Evolutionary conservation across 2,113 vertebrate genomes (phyloP).

Genomic region (Tragulus kanchil): DNA sequence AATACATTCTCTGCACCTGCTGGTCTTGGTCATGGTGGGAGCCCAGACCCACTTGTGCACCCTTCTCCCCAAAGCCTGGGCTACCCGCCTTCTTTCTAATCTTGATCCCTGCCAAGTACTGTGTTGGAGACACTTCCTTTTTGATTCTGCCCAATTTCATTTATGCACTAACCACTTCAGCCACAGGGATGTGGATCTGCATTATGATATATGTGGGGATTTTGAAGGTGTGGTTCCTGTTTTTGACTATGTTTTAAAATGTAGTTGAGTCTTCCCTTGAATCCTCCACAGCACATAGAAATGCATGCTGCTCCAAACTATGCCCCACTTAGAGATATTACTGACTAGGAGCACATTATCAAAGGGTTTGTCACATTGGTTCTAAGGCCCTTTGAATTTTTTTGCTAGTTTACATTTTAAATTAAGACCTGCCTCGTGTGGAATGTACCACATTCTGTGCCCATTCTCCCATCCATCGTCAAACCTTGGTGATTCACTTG

Average conservation of each 20-base stretch:
- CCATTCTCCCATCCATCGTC: neutral
- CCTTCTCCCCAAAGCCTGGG: neutral
- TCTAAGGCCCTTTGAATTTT: neutral
- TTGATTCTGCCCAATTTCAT: neutral
- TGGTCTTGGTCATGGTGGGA: neutral
- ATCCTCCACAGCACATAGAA: neutral
- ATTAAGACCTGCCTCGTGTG: neutral
- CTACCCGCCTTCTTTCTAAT: neutral
- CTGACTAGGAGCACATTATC: neutral
- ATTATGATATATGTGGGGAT: neutral
- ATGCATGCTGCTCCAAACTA: neutral
- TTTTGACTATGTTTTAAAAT: neutral
- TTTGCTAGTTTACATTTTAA: neutral
- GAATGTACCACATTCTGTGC: neutral
- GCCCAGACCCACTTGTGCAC: neutral
- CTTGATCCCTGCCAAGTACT: neutral
- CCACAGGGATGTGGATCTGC: neutral
- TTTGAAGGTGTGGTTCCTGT: neutral
- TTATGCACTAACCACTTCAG: neutral
- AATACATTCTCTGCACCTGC: neutral
- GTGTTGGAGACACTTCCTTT: neutral
- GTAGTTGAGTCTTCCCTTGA: neutral
- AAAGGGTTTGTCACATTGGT: neutral
- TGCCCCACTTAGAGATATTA: neutral
- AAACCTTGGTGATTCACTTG: neutral